Evolutionary conservation across 2,888 invertebrate species (phyloP), one percentile per base, ranked within the genome.

Genomic region (Leptothorax acervorum): DNA sequence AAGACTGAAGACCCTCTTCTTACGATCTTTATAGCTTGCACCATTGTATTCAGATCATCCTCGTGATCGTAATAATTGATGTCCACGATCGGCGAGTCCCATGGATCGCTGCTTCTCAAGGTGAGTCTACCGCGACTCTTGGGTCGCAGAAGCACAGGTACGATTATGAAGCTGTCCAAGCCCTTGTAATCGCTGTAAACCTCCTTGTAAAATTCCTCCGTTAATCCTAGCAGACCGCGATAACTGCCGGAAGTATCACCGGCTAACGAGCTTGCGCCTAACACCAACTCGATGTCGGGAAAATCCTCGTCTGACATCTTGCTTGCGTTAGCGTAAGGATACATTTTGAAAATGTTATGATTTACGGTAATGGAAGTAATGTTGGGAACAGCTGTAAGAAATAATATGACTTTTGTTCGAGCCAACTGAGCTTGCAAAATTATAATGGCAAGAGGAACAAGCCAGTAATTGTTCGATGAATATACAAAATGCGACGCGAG

Each of bases 201-300:
- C 70, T 95, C 94, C 89, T 95, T 94, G 90, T 96, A 96, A 95
- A 96, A 96, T n/a, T 95, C 94, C 82, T 96, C 96, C 1, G 96
- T 96, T 42, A 97, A 90, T 90, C 97, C 97, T 28, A 97, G 94
- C 28, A 97, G 94, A 82, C 96, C 95, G 63, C 97, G 95, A 88
- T 97, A 94, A 60, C 96, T 96, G 18, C 97, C 97, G 75, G 97
- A 95, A 15, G 96, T 95, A 92, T 98, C 98, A 0, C 97, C 97
- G 76, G 97, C 97, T 11, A 98, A 94, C 0, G 97, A 97, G 0
- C 98, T 97, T 18, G 97, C 96, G 0, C 97, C 97, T 94, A 98
- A 95, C 11, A 98, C 97, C 18, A 98, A 95, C 93, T 98, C 98
- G 85, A 98, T 96, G 91, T 98, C 98, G 0, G 98, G 97, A 90